Base-by-base conservation (phyloP, 2,113 vertebrate genomes). In the Nibea coibor region DNA sequence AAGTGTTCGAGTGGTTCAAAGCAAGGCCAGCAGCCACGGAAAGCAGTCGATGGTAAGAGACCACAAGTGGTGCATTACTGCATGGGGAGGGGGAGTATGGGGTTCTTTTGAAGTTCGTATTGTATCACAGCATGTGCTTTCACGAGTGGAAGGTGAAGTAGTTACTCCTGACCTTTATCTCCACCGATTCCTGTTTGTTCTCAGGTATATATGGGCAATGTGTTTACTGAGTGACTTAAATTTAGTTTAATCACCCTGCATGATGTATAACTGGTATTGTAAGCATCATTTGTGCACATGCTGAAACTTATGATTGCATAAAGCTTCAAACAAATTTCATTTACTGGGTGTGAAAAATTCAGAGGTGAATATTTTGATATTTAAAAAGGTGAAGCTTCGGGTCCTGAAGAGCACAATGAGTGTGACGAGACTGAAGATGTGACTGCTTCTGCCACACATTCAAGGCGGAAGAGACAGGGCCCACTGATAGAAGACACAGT, bases 401-500 rank as follows among this genome's bases (percentile, higher is more conserved):
- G 9, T 73, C 20, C 43, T 42, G 42, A 73, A 62, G 73, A 77
- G 0, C 6, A 20, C 9, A 62, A 22, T 47, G 65, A 71, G 31
- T 31, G 31, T 61, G 76, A 88, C 0, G 48, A 77, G 10, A 63
- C 56, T 24, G 82, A 77, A 22, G 78, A 83, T 3, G 68, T 3
- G 3, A 61, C 53, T 20, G 56, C 22, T 6, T 19, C 59, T 62
- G 77, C 48, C 7, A 75, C 42, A 78, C 68, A 54, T 16, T 58
- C 56, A 16, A 88, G 54, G 48, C 75, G 56, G 69, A 93, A 89
- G 85, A 91, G 82, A 78, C 58, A 82, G 51, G 70, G 51, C 3
- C 84, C 78, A 1, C 77, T 85, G 14, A 81, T 84, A 35, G 24
- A 89, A 57, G 92, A 94, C 14, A 7, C 51, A 1, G 64, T 86